phyloP scores from a whole-genome alignment of 2,888 invertebrate species.

The Chaetogeoica ovagalla region DNA sequence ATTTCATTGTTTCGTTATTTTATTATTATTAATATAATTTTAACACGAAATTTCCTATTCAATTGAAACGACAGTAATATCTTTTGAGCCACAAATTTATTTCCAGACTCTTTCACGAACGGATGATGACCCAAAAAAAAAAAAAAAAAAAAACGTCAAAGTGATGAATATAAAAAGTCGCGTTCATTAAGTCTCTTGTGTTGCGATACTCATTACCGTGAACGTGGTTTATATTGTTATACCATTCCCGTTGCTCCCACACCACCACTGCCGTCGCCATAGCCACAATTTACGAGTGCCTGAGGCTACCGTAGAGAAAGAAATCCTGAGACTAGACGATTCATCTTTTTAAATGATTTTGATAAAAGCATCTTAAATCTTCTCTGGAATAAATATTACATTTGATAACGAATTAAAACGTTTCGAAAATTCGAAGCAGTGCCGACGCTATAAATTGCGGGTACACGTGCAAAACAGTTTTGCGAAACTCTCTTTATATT shows the following conservation, averaged over 20 bases:
- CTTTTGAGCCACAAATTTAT: conserved; percentile 17
- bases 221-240: conserved; percentile 36
- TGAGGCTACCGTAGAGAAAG: not conserved
- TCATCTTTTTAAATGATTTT: conserved; percentile 24
- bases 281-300: not conserved
- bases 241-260: not conserved
- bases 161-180: conserved; percentile 47
- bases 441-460: too few species aligned
- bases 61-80: conserved; percentile 14
- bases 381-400: not conserved
- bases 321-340: conserved; percentile 19
- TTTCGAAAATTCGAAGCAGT: too few species aligned
- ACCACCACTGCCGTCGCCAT: not conserved
- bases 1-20: not conserved
- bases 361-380: not conserved
- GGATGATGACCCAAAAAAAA: conserved; percentile 15
- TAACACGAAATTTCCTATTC: conserved; percentile 4
- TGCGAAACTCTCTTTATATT: too few species aligned
- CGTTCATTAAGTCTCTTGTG: conserved; percentile 43
- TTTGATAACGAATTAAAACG: not conserved
- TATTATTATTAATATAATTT: not conserved
- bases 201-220: conserved; percentile 40
- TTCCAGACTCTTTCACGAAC: conserved; percentile 2
- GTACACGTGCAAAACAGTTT: too few species aligned
- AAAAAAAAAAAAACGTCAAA: conserved; percentile 15